Base-by-base conservation (phyloP, 2,888 invertebrate genomes). In the Dasypogon diadema region DNA sequence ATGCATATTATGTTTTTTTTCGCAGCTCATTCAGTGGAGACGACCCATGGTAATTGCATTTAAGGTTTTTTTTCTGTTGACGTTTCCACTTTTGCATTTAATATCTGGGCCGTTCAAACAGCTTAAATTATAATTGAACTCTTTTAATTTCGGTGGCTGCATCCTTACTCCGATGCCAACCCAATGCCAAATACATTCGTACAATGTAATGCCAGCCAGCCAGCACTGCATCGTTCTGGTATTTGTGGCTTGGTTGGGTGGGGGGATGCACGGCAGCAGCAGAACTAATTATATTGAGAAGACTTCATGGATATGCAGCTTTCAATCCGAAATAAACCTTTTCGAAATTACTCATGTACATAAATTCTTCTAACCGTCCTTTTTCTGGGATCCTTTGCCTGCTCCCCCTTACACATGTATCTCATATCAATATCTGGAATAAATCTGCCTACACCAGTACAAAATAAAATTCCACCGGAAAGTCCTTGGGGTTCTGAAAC, bases 81-180 rank as follows among this genome's bases (percentile, higher is more conserved):
- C 21, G 21, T 21, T 42, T 18, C 22, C 24, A 14, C 26, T 24
- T 46, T 65, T 46, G 24, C 10, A 65, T 65, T 42, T 46, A 16
- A 46, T 65, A 48, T 65, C 46, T 65, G 22, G 63, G 21, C 3
- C 21, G 24, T 65, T 42, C 24, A 46, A 65, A 65, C 34, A 16
- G 65, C n/a, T 65, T 65, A 65, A 65, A 65, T 65, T 65, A n/a
- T 26, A 48, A 65, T 46, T 65, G 18, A 48, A 63, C 42, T 21
- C 24, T 46, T 63, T 48, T 65, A 37, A 37, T 60, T 3, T 37
- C 16, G n/a, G 18, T n/a, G n/a, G n/a, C n/a, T n/a, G n/a, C n/a
- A n/a, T 42, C 8, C 42, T 42, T 42, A 12, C 42, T 2, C 42
- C n/a, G 42, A 12, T 42, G 42, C 42, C 12, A n/a, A n/a, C n/a